Percentiles rank a stretch among this genome's conserved stretches.
Conservation (phyloP, 2,888 invertebrate genomes). For the Cerastis leucographa region DNA sequence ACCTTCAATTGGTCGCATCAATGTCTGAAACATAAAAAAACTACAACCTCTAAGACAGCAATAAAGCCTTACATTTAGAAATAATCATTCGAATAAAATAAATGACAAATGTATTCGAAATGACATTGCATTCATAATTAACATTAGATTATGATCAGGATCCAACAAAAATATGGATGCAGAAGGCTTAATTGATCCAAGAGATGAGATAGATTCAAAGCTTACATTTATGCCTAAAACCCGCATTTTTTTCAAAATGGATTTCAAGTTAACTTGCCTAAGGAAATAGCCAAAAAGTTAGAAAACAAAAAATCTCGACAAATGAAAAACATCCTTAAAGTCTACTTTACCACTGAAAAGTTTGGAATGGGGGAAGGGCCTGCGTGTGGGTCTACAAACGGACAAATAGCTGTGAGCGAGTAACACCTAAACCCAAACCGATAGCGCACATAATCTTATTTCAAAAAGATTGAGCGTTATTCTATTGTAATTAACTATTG, state of each 20-base stretch:
- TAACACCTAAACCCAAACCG: too few species aligned
- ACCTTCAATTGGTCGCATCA: constrained; percentile 41
- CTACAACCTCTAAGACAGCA: constrained; percentile 11
- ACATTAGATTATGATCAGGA: constrained; percentile 39
- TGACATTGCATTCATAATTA: constrained; percentile 50
- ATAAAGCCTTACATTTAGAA: constrained; percentile 35
- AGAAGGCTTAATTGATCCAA: constrained; percentile 29
- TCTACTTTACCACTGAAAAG: too few species aligned
- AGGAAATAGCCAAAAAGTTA: too few species aligned
- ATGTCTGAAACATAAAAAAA: constrained; percentile 21
- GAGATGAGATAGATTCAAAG: background rate
- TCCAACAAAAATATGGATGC: background rate
- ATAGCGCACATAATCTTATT: too few species aligned
- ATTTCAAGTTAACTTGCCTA: too few species aligned
- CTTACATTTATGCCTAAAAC: background rate
- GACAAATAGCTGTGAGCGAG: too few species aligned
- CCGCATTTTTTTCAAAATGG: background rate
- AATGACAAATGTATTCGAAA: constrained; percentile 40
- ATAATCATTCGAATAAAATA: constrained; percentile 8
- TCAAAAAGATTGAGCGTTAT: too few species aligned
- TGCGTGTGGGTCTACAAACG: too few species aligned
- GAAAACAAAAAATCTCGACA: too few species aligned
- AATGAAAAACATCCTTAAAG: too few species aligned
- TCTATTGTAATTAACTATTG: too few species aligned
- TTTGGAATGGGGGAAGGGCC: too few species aligned